Evolutionary conservation across 2,797 vertebrate genomes (phyloP), one percentile per base, ranked within the genome.

Genomic region (Sebastes trivittatus): DNA sequence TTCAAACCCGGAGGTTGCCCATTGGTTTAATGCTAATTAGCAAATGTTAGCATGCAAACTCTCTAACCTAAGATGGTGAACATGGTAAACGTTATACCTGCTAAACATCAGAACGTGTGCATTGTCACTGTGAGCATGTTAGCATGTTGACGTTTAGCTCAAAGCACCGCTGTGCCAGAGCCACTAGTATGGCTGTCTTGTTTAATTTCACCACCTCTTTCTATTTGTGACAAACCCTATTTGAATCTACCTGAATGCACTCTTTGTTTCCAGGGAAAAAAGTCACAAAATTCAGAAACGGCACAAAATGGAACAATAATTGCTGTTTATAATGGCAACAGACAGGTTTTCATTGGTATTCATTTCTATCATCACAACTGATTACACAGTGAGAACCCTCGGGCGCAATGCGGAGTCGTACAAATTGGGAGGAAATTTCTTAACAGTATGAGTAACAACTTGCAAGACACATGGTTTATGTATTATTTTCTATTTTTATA

Each of bases 401-500:
- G 16, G 78, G 80, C 55, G 6, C 42, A 66, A 81, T 75, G 62
- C 42, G n/a, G 38, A 25, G 36, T 73, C 69, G 60, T 56, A 79
- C 77, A 90, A 86, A 80, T 64, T 77, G 60, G 75, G 38, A 82
- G 72, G 55, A 62, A 67, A 78, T 83, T 68, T 86, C 71, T 86
- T 22, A 73, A 71, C 61, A 70, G 55, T 78, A 68, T 75, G 78
- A 86, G 78, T 79, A 88, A 78, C 38, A 80, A 78, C 88, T 87
- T 80, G 70, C 74, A 73, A 70, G 73, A 82, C 78, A 87, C 80
- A 85, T 80, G 75, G 76, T 80, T 83, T 84, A 85, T 80, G 72
- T 75, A 83, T 90, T 72, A 81, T 63, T 80, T 87, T 88, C 87
- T 87, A 77, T 91, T 87, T 89, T 85, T 83, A 74, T 67, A 86